Percentiles rank a stretch among this genome's conserved stretches.
phyloP scores from a whole-genome alignment of 2,797 vertebrate species.

The Sebastes aleutianus region DNA sequence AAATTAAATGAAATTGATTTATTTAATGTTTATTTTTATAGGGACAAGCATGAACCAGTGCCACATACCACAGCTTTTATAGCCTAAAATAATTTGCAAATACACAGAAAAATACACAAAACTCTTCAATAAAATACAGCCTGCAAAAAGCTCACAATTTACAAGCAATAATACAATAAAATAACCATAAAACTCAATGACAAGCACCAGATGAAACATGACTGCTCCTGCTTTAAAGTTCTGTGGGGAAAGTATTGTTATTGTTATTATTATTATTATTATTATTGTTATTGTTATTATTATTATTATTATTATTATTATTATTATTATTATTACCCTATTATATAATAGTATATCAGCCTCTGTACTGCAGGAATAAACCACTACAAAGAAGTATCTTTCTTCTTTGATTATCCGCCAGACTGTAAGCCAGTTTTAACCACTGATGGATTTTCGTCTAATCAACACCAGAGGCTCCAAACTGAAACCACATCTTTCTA shows the following conservation, averaged over 20 bases:
- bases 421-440: neutral
- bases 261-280: neutral
- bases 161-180: neutral
- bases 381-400: neutral
- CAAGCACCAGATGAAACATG: neutral
- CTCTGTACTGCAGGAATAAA: neutral
- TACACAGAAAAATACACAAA: neutral
- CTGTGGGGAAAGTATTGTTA: neutral
- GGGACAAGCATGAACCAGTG: neutral
- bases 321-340: too few relatives aligned
- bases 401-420: neutral
- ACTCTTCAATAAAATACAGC: neutral
- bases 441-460: neutral
- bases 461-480: neutral
- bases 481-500: neutral
- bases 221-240: too few relatives aligned
- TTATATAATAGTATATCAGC: neutral
- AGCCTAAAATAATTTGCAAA: neutral
- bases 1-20: fast-evolving
- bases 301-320: too few relatives aligned
- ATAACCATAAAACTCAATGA: neutral
- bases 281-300: neutral
- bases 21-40: neutral
- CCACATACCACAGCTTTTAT: neutral
- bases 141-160: neutral